Evolutionary conservation across 2,888 invertebrate genomes (phyloP), one percentile per base, ranked within the genome.

Genomic region (Epinotia demarniana): DNA sequence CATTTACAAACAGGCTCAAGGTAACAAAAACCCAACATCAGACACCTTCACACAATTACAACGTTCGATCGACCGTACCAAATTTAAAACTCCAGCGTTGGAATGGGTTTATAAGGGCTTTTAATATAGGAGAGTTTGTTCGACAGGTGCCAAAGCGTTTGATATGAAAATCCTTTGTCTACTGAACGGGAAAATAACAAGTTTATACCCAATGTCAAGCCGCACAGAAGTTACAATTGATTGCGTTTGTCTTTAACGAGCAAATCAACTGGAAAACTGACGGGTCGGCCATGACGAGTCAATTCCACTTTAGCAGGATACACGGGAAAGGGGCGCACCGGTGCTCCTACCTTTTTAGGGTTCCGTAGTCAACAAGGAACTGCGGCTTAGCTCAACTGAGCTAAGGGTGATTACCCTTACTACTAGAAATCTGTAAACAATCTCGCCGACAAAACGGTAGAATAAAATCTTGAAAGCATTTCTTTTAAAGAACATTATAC

Each of bases 131-230:
- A 43, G 57, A 18, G 63, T 39, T 43, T 16, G 23, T 60, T 58
- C 12, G 70, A 75, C 70, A 75, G 75, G 39, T 70, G 70, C 64
- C 64, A 74, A 58, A 57, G 33, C 63, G 27, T 70, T 43, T 64
- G 60, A 64, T 75, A 60, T 71, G 63, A 63, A 18, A 33, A 75
- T 70, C 64, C 58, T 53, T 71, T 75, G 70, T 66, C 27, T 60
- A 58, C 16, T 66, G 43, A 46, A 27, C 49, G 60, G 53, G 58
- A 66, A 67, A 70, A 70, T 53, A 70, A 68, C 18, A 33, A 53
- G 64, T 49, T 61, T 61, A 46, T 63, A 63, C 57, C 58, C 33
- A 64, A 33, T 33, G 33, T 70, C 58, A 63, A 69, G 55, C 19
- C 1, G 4, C 18, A 3, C 43, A 57, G 57, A 63, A 57, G 55